Evolutionary conservation across 2,797 vertebrate genomes (phyloP), one percentile per base, ranked within the genome.

Genomic region (Merluccius polli): DNA sequence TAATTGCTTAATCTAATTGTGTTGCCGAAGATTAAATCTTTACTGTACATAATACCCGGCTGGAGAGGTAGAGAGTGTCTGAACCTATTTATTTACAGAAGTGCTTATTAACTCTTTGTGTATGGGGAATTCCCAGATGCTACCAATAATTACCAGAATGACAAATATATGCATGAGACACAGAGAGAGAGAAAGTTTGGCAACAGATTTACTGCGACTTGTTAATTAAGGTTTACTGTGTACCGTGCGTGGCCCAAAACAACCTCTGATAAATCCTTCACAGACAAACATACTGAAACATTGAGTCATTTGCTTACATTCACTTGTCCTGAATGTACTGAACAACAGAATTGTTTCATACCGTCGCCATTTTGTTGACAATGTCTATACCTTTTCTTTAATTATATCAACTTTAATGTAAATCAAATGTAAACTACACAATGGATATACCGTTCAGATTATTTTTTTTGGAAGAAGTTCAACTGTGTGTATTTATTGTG

Each of bases 1-100:
- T 93, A 96, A 95, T 94, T 93, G 92, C 93, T 95, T 96, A 94
- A 92, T 92, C 94, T 92, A 95, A 95, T 95, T 95, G 92, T 94
- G 88, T 86, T 79, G 71, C 88, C 33, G 8, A 82, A 86, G 90
- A 91, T 88, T 90, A 86, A 83, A 86, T 83, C 88, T 85, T 89
- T 94, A 95, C 92, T 92, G 91, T 93, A 94, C 79, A 80, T 79
- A 59, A 74, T 71, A 65, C 80, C 73, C 52, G 70, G 82, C 76
- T 65, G 2, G 78, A 73, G 70, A 72, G 68, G 12, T 68, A 16
- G 68, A 82, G 44, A 73, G 48, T 78, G 75, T 81, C 77, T 74
- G 72, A 84, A 74, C 31, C 41, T 80, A 74, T 85, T 75, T 83
- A 80, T 85, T 87, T 81, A 79, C 38, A 30, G 76, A 82, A 65